phyloP scores from a whole-genome alignment of 2,888 invertebrate species.

The Erebia palarica region DNA sequence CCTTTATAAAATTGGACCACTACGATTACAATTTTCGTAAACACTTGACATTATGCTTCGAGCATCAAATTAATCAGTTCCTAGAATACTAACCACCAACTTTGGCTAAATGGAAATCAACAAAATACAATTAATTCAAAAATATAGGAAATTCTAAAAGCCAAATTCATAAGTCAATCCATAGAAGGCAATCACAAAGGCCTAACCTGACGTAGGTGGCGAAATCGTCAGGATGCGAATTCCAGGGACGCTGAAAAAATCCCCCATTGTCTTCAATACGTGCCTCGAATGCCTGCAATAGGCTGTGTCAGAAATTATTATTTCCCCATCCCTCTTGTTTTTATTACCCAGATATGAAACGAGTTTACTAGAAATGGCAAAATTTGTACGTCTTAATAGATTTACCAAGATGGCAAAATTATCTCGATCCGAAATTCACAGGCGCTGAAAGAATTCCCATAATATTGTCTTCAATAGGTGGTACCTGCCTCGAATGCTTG shows the following conservation, averaged over 20 bases:
- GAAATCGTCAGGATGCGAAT: constrained; percentile 47
- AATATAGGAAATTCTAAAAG: constrained; percentile 11
- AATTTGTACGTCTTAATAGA: no score
- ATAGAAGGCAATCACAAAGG: constrained; percentile 38
- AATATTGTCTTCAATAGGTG: no score
- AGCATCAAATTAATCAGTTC: no score
- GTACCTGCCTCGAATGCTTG: no score
- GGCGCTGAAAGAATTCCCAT: no score
- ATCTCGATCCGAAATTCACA: background rate
- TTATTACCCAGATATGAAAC: constrained; percentile 20
- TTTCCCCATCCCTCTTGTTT: constrained; percentile 45
- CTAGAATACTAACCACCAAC: no score
- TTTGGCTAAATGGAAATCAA: background rate
- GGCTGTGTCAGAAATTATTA: constrained; percentile 62
- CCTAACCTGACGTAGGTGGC: constrained; percentile 47
- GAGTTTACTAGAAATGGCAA: constrained; percentile 25
- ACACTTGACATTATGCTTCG: no score
- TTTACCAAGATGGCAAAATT: background rate
- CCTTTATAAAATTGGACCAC: no score
- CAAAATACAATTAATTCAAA: constrained; percentile 28
- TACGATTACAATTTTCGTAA: no score
- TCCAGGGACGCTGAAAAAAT: constrained; percentile 59
- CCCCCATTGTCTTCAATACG: constrained; percentile 67
- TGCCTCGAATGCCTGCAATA: constrained; percentile 60
- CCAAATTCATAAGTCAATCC: constrained; percentile 38